Evolutionary conservation across 2,888 invertebrate species (phyloP), one percentile per base, ranked within the genome.

Genomic region (Maniola hyperantus): DNA sequence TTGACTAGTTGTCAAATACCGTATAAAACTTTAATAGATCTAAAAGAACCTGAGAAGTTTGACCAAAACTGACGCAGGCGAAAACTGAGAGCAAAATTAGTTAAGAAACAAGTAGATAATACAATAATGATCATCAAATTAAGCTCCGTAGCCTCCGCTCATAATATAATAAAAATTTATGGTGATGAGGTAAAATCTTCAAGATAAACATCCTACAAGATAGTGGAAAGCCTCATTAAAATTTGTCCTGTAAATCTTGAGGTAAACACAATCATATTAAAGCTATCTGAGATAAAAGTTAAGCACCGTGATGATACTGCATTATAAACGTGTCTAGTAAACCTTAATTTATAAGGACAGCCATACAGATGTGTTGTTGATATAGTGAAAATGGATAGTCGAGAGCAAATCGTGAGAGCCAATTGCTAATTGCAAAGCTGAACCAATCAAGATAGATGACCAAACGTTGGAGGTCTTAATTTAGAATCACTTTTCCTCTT

Each of bases 121-220:
- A 10, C 39, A 51, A 20, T 2, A 11, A 2, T 50, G 50, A 50
- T 4, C n/a, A 51, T 11, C 18, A 20, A 11, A 20, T 34, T 54
- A 54, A 54, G 54, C 13, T 51, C 20, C 51, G n/a, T 34, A 36
- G 36, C 15, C n/a, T 34, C 7, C 34, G 54, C 34, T 33, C 53
- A 54, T 54, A 34, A 8, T 13, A 15, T 54, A 54, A 54, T 39
- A 39, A 39, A 54, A 34, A 4, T 54, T 54, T 34, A 54, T 54
- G 26, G 8, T 33, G 51, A 33, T 51, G 34, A 55, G 36, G 34
- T 51, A 54, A 39, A 55, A 5, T 36, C 51, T 53, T 53, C 0
- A 1, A 57, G 57, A 57, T 57, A 57, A 57, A 57, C 39, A 39
- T 42, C 42, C 57, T 42, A 57, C 18, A 57, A 57, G 57, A 57